Conservation (phyloP, 1,140 invertebrate species). For the Sitophilus oryzae region DNA sequence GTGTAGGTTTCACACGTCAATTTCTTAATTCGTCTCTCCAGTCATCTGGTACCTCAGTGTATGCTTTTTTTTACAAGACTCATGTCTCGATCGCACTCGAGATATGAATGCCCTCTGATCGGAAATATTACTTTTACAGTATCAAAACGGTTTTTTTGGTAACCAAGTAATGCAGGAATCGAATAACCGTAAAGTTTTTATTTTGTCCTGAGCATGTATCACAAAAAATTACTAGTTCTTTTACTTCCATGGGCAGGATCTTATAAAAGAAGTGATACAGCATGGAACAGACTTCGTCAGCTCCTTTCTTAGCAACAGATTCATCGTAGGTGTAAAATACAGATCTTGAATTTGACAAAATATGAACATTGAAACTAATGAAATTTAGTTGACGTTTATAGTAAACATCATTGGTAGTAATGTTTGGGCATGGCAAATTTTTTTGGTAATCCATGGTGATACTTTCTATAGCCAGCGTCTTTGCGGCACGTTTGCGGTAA, state of each 20-base stretch:
- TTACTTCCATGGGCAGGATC: conserved; percentile 10
- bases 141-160: conserved; percentile 1
- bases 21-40: conserved; percentile 2
- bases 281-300: conserved; percentile 21
- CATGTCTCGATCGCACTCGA: conserved; percentile 1
- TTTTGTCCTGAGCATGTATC: conserved; percentile 21
- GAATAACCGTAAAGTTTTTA: conserved; percentile 24
- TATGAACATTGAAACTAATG: conserved; percentile 16
- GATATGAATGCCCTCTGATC: not conserved
- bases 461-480: too few relatives aligned
- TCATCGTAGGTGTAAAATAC: conserved; percentile 19
- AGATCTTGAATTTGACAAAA: conserved; percentile 3
- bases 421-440: conserved; percentile 6
- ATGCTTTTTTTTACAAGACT: not conserved
- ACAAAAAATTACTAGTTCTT: conserved; percentile 14
- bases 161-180: conserved; percentile 24
- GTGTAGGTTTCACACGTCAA: not conserved
- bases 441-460: conserved; percentile 6
- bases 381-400: conserved; percentile 6
- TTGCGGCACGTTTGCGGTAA: too few relatives aligned
- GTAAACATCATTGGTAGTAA: conserved; percentile 4
- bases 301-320: conserved; percentile 14
- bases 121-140: not conserved
- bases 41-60: not conserved
- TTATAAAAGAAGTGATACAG: conserved; percentile 16